phyloP scores from a whole-genome alignment of 2,113 vertebrate species.

The Cepphus grylle region DNA sequence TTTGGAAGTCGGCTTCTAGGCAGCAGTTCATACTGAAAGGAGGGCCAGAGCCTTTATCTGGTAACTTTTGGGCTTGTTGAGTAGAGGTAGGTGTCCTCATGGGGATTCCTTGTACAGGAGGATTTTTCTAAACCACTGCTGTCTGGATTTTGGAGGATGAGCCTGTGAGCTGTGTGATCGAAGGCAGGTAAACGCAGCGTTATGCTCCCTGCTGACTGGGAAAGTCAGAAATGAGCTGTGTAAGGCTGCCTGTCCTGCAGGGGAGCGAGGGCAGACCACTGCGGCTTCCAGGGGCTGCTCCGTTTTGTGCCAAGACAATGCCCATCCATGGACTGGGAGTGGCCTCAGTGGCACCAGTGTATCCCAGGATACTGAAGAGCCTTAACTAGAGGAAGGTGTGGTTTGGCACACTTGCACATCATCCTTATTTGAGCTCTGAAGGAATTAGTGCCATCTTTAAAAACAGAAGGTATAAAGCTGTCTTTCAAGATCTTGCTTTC shows the following conservation, averaged over 20 bases:
- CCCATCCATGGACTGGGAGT: not conserved
- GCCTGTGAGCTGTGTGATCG: fast-evolving
- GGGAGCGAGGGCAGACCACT: not conserved
- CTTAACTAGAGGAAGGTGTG: not conserved
- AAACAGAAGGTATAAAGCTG: not conserved
- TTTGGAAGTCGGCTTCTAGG: not conserved
- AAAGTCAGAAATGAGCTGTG: not conserved
- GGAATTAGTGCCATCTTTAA: not conserved
- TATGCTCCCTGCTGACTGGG: not conserved
- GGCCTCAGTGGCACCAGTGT: fast-evolving
- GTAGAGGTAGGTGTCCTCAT: not conserved
- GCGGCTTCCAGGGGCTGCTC: not conserved
- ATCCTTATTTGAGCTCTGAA: not conserved
- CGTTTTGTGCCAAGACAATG: no score
- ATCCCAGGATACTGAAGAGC: not conserved
- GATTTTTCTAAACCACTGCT: not conserved
- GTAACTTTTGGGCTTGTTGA: not conserved
- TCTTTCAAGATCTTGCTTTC: not conserved
- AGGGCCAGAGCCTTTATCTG: not conserved
- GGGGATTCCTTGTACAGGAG: not conserved
- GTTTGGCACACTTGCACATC: not conserved
- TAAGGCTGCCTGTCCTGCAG: not conserved
- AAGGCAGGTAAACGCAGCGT: not conserved
- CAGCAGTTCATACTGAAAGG: not conserved
- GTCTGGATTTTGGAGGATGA: not conserved